phyloP scores from a whole-genome alignment of 2,113 vertebrate species.

The Ammodytes marinus region DNA sequence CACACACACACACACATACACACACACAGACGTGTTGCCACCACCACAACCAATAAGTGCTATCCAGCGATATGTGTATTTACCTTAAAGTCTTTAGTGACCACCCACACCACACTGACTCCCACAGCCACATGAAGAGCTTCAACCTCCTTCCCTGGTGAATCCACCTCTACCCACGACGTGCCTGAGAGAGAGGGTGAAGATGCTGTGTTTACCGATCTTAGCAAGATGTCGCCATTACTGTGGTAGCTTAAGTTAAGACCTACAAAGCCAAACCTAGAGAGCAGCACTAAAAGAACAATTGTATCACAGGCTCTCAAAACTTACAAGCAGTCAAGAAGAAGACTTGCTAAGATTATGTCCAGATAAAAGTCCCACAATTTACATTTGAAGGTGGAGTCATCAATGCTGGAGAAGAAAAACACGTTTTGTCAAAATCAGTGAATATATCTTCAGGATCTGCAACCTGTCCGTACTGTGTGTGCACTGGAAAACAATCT shows the following conservation, averaged over 20 bases:
- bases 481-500: too few species aligned
- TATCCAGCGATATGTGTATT: conserved; percentile 39
- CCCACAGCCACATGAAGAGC: conserved; percentile 92
- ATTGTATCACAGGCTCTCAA: not conserved
- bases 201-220: conserved; percentile 1
- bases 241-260: not conserved
- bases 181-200: conserved; percentile 66
- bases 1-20: conserved; percentile 87
- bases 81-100: conserved; percentile 96
- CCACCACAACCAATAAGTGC: not conserved
- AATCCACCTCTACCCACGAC: conserved; percentile 91
- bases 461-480: too few species aligned
- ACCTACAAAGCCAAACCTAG: not conserved
- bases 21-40: not conserved
- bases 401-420: too few species aligned
- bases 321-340: not conserved
- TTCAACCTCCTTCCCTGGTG: conserved; percentile 90
- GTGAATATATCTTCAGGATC: too few species aligned
- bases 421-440: too few species aligned
- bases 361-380: too few species aligned
- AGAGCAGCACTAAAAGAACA: not conserved
- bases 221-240: not conserved
- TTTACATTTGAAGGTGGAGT: too few species aligned
- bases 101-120: conserved; percentile 93
- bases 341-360: not conserved